Conservation (phyloP, 2,888 invertebrate species). For the Drosophila kuntzei region DNA sequence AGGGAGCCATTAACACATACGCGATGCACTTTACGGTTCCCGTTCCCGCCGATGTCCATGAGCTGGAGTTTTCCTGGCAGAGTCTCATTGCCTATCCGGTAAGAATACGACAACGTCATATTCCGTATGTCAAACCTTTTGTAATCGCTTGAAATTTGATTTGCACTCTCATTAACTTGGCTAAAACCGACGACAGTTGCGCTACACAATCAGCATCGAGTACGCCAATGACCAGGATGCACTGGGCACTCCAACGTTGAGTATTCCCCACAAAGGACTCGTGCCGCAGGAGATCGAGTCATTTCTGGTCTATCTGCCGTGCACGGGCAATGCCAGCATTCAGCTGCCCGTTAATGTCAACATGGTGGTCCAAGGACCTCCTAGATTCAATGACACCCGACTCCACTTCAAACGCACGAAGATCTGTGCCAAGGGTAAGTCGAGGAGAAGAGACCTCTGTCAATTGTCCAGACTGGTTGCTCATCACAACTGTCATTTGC, state of each 20-base stretch:
- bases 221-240: conserved; percentile 88
- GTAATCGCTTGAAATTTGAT: conserved; percentile 53
- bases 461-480: background rate
- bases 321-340: conserved; percentile 92
- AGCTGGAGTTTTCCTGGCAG: conserved; percentile 95
- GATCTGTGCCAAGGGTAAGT: conserved; percentile 92
- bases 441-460: too few species aligned
- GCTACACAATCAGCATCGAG: conserved; percentile 86
- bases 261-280: conserved; percentile 92
- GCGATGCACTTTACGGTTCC: conserved; percentile 94
- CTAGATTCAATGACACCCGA: conserved; percentile 90
- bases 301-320: conserved; percentile 92
- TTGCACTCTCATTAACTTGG: conserved; percentile 78
- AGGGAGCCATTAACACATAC: conserved; percentile 93
- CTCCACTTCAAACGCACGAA: conserved; percentile 94
- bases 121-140: background rate
- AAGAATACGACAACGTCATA: conserved; percentile 77
- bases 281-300: conserved; percentile 92
- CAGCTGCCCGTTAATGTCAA: conserved; percentile 93
- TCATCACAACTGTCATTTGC: background rate
- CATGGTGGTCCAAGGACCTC: conserved; percentile 91
- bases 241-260: conserved; percentile 92
- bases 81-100: conserved; percentile 91
- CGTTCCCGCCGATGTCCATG: conserved; percentile 91
- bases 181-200: conserved; percentile 67